Percentiles rank a stretch among this genome's conserved stretches.
Conservation (phyloP, 2,113 vertebrate genomes). For the Furnarius figulus region DNA sequence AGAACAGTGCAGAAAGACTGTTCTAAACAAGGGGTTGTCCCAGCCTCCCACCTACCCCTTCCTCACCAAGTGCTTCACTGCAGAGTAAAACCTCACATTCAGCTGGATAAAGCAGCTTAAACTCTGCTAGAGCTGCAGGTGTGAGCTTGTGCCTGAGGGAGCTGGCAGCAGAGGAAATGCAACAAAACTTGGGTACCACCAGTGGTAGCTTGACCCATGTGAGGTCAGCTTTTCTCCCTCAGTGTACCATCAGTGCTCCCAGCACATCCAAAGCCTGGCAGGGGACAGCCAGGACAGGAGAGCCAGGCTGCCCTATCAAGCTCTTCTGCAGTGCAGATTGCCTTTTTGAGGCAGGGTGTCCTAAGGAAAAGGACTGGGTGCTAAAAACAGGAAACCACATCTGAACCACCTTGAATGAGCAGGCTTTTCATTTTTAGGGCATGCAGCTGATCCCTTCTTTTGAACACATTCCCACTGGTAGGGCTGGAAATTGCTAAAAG, state of each 20-base stretch:
- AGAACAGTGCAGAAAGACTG: rapidly evolving
- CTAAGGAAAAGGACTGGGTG: background rate
- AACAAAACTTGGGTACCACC: rapidly evolving
- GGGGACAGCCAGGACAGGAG: background rate
- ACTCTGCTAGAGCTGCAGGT: rapidly evolving
- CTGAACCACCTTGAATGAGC: background rate
- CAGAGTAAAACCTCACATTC: background rate
- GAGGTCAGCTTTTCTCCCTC: rapidly evolving
- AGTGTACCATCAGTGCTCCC: background rate
- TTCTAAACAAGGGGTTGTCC: background rate
- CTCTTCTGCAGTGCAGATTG: background rate
- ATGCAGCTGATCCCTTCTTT: background rate
- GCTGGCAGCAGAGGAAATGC: background rate
- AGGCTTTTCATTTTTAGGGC: background rate
- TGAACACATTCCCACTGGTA: background rate
- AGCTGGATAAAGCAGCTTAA: background rate
- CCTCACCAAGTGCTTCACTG: background rate
- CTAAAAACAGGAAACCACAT: background rate
- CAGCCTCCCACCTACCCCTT: rapidly evolving
- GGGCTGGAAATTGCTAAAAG: constrained; percentile 48
- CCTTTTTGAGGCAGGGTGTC: background rate
- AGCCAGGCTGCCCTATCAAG: background rate
- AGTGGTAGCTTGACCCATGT: rapidly evolving
- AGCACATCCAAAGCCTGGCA: background rate
- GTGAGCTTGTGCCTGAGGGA: background rate